Evolutionary conservation across 2,888 invertebrate genomes (phyloP), one percentile per base, ranked within the genome.

Genomic region (Sinelater perroti): DNA sequence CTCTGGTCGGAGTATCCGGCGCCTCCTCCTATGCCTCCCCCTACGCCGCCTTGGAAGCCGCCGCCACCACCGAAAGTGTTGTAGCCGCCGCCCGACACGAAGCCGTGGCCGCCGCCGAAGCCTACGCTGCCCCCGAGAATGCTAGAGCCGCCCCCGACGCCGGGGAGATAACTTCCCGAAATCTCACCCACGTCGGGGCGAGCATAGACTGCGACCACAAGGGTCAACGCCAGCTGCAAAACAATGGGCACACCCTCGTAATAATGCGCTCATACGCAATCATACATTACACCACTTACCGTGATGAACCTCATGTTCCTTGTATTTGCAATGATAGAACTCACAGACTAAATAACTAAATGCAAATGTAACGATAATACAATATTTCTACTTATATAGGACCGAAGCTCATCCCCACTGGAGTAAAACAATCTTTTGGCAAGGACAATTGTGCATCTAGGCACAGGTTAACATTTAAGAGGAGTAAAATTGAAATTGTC

Each of bases 71-170:
- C 2, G 5, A 3, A 28, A 28, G 2, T 2, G 28, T 10, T 28
- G 28, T 5, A 2, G 28, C 28, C 28, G 10, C 24, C 24, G 24
- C 24, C 7, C 24, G 7, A 4, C 24, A 24, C 24, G 24, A 10
- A 6, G 8, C 31, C 31, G 8, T 10, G 4, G 7, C 54, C 57
- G 8, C 52, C 44, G 57, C 55, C 31, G 66, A 57, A 28, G 66
- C 57, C 20, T 65, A 57, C 42, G 64, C 65, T 6, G 66, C 65
- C 36, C 64, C 68, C 24, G 63, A 56, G 53, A 67, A 63, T 16
- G 47, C 10, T 24, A 6, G 24, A 24, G 24, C 31, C 31, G 33
- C 33, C 33, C 3, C 33, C 14, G 7, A 33, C 2, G 3, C 4
- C 3, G 2, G 33, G 33, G 8, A 33, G 3, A 33, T 33, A 33